Evolutionary conservation across 1,140 invertebrate genomes (phyloP).

Genomic region (Asbolus verrucosus): DNA sequence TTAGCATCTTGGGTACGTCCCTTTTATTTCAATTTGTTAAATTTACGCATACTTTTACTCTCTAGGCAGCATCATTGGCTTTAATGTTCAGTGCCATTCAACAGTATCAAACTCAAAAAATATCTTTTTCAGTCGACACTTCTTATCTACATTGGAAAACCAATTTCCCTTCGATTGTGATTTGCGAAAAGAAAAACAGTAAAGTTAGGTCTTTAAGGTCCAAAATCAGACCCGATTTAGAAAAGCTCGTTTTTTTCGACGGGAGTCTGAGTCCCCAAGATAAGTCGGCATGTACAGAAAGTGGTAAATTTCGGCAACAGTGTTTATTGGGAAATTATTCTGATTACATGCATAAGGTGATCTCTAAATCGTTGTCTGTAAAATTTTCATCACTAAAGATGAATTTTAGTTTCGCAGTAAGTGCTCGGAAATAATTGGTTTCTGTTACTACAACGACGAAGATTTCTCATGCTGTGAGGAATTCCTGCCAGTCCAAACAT

Average conservation of each 20-base stretch:
- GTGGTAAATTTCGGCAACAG: not conserved
- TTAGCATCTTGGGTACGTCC: slow-evolving; percentile 21
- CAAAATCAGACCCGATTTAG: no score
- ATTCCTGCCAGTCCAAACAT: slow-evolving; percentile 2
- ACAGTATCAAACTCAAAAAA: slow-evolving; percentile 12
- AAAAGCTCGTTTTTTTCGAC: slow-evolving; percentile 19
- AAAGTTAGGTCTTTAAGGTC: not conserved
- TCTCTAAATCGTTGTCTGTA: not conserved
- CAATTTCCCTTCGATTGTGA: slow-evolving; percentile 33
- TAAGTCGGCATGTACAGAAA: not conserved
- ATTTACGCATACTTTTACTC: not conserved
- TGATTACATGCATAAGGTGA: slow-evolving; percentile 5
- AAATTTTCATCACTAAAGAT: not conserved
- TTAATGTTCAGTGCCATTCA: slow-evolving; percentile 1
- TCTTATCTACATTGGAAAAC: slow-evolving; percentile 37
- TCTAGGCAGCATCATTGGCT: slow-evolving; percentile 2
- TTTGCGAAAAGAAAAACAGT: slow-evolving; percentile 22
- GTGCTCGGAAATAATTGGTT: slow-evolving; percentile 27
- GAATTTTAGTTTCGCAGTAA: slow-evolving; percentile 18
- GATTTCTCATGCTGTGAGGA: slow-evolving; percentile 27
- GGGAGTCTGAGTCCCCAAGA: not conserved
- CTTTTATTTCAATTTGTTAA: not conserved
- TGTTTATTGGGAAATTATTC: slow-evolving; percentile 24
- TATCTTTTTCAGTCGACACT: slow-evolving; percentile 22
- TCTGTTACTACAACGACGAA: slow-evolving; percentile 24